Conservation (phyloP, 2,797 vertebrate species). For the Sebastes itinus region DNA sequence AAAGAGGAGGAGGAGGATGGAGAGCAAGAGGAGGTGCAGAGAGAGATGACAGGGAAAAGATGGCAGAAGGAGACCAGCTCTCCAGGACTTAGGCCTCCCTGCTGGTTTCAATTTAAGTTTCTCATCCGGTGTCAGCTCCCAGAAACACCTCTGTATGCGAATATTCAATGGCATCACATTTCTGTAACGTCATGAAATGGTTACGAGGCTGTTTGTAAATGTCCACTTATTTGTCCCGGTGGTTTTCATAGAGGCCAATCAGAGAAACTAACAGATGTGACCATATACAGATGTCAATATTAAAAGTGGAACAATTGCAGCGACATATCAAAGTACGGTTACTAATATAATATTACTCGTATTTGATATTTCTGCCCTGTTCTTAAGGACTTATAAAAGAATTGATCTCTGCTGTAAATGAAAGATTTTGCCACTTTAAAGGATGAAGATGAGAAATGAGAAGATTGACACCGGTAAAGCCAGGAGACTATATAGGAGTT, state of each 20-base stretch:
- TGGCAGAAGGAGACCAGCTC: slow-evolving; percentile 50
- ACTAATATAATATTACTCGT: background rate
- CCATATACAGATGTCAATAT: slow-evolving; percentile 18
- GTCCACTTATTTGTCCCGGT: background rate
- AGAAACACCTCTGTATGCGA: background rate
- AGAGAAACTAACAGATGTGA: background rate
- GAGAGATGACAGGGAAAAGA: slow-evolving; percentile 57
- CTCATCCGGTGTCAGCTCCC: background rate
- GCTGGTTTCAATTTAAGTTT: slow-evolving; percentile 41
- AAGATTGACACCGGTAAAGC: rapidly evolving
- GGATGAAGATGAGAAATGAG: background rate
- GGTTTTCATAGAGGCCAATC: background rate
- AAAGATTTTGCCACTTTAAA: background rate
- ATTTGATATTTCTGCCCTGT: background rate
- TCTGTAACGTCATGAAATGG: background rate
- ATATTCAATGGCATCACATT: background rate
- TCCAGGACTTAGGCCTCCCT: slow-evolving; percentile 34
- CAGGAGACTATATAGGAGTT: no score
- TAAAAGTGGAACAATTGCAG: background rate
- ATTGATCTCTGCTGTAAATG: background rate
- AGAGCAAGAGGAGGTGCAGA: slow-evolving; percentile 59
- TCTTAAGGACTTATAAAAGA: background rate
- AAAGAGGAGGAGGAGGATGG: slow-evolving; percentile 46
- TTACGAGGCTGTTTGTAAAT: background rate
- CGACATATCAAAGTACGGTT: background rate